Base-by-base conservation (phyloP, 2,113 vertebrate species). In the Plestiodon gilberti region DNA sequence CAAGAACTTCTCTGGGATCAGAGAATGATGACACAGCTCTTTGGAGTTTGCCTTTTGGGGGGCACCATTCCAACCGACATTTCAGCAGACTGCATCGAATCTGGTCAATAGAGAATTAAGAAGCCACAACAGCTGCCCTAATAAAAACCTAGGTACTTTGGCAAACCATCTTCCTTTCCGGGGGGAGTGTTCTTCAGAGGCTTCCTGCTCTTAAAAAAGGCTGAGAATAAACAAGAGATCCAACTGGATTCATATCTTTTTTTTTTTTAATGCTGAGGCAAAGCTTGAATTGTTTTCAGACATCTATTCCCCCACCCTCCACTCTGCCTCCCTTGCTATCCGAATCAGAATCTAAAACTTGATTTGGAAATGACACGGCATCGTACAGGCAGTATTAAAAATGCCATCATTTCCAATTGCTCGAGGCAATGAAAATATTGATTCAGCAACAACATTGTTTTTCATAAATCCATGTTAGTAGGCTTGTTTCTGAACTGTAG, bases 381-480 rank as follows among this genome's bases (percentile, higher is more conserved):
- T 70, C 90, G 62, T 80, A 91, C 88, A 87, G 76, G 74, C 81
- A 92, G 80, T 78, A 90, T 87, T 90, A 85, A 93, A 90, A 89
- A 38, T 80, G 84, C 84, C 89, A 91, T 83, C 75, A 90, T 94
- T 95, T 93, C 69, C 89, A 67, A 78, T 92, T 89, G 81, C 93
- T 52, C 6, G 69, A 93, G 91, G 94, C 93, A 77, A 93, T 91
- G 73, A 89, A 92, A 93, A 89, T 95, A 93, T 87, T 92, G 95
- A 92, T 87, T 95, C 89, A 91, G 91, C 85, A 89, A 1, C 79
- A 91, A 91, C 89, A 89, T 78, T 90, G 80, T 91, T 96, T 92
- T 89, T 89, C 90, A 90, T 91, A 91, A 91, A 87, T 38, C 48
- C 88, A 61, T 86, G 87, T 87, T 93, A 91, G 88, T 69, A 91